Evolutionary conservation across 2,888 invertebrate species (phyloP).

Genomic region (Parthenolecanium corni): DNA sequence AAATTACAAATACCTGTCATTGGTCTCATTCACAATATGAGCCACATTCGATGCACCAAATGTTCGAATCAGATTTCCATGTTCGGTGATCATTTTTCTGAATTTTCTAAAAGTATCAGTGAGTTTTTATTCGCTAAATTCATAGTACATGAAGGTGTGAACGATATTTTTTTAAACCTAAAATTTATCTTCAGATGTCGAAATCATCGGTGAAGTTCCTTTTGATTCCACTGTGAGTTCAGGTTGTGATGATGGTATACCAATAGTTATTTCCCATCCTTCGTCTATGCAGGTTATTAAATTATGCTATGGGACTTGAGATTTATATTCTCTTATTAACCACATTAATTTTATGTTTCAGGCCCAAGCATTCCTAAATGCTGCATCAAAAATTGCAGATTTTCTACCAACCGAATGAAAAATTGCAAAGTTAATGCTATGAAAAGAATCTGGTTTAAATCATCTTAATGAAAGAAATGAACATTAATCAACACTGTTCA

Average conservation of each 20-base stretch:
- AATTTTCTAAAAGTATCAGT: constrained; percentile 53
- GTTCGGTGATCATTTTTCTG: constrained; percentile 56
- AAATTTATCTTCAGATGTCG: constrained; percentile 38
- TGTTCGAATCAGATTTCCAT: constrained; percentile 62
- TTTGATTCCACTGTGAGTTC: constrained; percentile 56
- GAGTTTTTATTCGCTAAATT: constrained; percentile 31
- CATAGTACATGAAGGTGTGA: neutral
- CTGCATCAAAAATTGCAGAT: neutral
- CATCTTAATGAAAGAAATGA: no score
- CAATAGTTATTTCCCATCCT: constrained; percentile 57
- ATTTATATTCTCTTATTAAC: neutral
- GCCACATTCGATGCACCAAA: constrained; percentile 59
- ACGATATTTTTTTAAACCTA: neutral
- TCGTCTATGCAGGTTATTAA: constrained; percentile 40
- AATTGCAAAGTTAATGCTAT: neutral
- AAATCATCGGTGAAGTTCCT: constrained; percentile 60
- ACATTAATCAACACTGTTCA: no score
- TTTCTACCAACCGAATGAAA: neutral
- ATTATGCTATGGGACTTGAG: no score
- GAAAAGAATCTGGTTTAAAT: no score
- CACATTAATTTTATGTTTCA: constrained; percentile 23
- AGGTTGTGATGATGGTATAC: constrained; percentile 60
- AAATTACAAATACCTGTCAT: constrained; percentile 70
- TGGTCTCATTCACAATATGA: constrained; percentile 89
- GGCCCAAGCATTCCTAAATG: constrained; percentile 33